Percentiles rank a stretch among this genome's conserved stretches.
Evolutionary conservation across 2,797 vertebrate genomes (phyloP).

Genomic region (Tragelaphus oryx): DNA sequence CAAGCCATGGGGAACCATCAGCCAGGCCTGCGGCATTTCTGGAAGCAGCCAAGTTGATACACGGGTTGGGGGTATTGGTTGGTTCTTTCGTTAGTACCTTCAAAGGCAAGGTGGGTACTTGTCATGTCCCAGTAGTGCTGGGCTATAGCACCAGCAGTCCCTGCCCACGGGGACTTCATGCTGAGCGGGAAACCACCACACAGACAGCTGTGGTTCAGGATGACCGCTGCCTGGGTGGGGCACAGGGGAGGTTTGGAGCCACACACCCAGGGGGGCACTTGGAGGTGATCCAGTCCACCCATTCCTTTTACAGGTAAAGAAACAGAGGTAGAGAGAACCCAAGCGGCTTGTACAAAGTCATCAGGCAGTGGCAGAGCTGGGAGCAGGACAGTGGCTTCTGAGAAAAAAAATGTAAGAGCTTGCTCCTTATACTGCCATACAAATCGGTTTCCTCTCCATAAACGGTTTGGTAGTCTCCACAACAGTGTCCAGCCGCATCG

Average conservation of each 20-base stretch:
- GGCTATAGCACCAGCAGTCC: rapidly evolving
- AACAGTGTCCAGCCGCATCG: neutral
- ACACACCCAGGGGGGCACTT: too few relatives aligned
- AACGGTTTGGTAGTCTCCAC: neutral
- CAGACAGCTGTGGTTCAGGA: neutral
- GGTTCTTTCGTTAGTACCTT: neutral
- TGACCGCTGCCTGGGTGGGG: neutral
- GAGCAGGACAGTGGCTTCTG: neutral
- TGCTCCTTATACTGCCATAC: neutral
- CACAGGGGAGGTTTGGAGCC: neutral
- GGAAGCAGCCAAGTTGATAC: neutral
- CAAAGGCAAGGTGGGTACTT: neutral
- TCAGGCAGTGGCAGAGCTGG: neutral
- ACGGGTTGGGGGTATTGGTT: neutral
- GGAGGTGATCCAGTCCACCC: neutral
- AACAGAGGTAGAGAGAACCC: neutral
- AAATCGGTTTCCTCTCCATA: neutral
- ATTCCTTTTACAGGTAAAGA: neutral
- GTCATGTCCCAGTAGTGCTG: too few relatives aligned
- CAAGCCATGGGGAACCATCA: neutral
- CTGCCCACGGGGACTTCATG: neutral
- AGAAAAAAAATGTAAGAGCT: neutral
- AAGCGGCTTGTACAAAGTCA: neutral
- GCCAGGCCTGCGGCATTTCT: neutral
- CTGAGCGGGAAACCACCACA: neutral